These are phyloP conservation scores for Hipparchia sbordonii DNA, from an alignment of 2,888 invertebrate genomes.

Conservation along the genomic window DNA sequence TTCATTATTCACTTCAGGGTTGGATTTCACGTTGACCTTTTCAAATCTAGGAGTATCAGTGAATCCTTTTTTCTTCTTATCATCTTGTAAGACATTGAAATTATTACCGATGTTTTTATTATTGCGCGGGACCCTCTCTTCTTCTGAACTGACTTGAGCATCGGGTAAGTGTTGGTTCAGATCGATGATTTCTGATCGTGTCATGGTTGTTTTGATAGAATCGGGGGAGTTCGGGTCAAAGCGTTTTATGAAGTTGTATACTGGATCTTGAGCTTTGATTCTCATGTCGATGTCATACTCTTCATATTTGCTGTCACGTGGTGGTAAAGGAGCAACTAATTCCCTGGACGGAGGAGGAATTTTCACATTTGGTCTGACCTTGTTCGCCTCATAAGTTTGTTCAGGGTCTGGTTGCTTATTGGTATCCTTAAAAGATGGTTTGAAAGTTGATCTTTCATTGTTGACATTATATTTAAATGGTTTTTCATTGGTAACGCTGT, in stretches of 20 bases:
- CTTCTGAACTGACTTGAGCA: slow-evolving; percentile 69
- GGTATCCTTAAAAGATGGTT: neutral
- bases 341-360: slow-evolving; percentile 56
- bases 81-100: slow-evolving; percentile 56
- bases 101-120: slow-evolving; percentile 60
- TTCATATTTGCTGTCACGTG: slow-evolving; percentile 51
- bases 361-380: slow-evolving; percentile 28
- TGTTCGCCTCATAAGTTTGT: slow-evolving; percentile 28
- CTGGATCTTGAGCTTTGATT: slow-evolving; percentile 57
- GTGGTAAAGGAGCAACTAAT: slow-evolving; percentile 55
- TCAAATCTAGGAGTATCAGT: slow-evolving; percentile 57
- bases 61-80: slow-evolving; percentile 58
- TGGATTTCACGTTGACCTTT: slow-evolving; percentile 60
- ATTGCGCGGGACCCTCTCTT: slow-evolving; percentile 63
- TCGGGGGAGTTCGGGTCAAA: slow-evolving; percentile 74
- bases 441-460: slow-evolving; percentile 4
- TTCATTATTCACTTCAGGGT: slow-evolving; percentile 39
- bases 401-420: slow-evolving; percentile 1
- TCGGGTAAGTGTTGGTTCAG: slow-evolving; percentile 68
- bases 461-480: neutral
- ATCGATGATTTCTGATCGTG: slow-evolving; percentile 67
- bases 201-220: slow-evolving; percentile 66
- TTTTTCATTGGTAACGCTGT: neutral
- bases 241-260: slow-evolving; percentile 72
- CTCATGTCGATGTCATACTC: slow-evolving; percentile 51